These are phyloP conservation scores for Drosophila aldrichi DNA, from an alignment of 2,888 invertebrate genomes.

Conservation along the genomic window DNA sequence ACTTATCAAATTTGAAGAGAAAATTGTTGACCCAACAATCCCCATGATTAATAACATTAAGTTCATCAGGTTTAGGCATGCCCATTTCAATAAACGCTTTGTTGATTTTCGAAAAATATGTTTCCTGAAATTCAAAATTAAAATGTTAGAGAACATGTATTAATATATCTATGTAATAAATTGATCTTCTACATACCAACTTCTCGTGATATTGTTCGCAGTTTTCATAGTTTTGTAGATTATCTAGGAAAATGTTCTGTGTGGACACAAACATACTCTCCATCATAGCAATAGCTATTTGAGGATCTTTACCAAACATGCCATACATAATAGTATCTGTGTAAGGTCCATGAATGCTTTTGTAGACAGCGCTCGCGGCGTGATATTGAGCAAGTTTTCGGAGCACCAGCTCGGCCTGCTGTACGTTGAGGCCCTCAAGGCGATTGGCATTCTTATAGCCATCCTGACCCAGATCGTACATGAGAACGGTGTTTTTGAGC, in stretches of 20 bases:
- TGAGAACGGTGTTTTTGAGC: slow-evolving; percentile 61
- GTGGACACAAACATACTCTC: slow-evolving; percentile 29
- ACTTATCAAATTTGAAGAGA: slow-evolving; percentile 71
- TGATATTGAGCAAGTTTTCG: slow-evolving; percentile 83
- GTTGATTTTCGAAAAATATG: slow-evolving; percentile 36
- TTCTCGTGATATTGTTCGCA: slow-evolving; percentile 60
- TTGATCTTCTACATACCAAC: slow-evolving; percentile 51
- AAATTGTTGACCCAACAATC: slow-evolving; percentile 82
- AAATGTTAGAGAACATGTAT: neutral
- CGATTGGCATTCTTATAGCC: slow-evolving; percentile 81
- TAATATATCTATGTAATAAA: neutral
- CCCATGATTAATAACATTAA: slow-evolving; percentile 79
- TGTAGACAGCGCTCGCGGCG: slow-evolving; percentile 77
- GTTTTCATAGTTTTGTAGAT: slow-evolving; percentile 51
- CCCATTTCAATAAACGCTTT: slow-evolving; percentile 18
- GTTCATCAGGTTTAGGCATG: slow-evolving; percentile 52
- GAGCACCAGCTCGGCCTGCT: slow-evolving; percentile 75
- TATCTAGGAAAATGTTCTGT: slow-evolving; percentile 37
- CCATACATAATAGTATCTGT: slow-evolving; percentile 32
- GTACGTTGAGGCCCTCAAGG: slow-evolving; percentile 73
- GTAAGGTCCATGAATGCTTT: slow-evolving; percentile 59
- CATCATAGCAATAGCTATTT: slow-evolving; percentile 17
- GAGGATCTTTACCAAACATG: slow-evolving; percentile 28
- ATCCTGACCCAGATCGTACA: slow-evolving; percentile 76
- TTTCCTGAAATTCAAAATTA: slow-evolving; percentile 58